Percentiles rank a stretch among this genome's conserved stretches.
Conservation (phyloP, 2,113 vertebrate species). For the Nothocercus nigrocapillus region DNA sequence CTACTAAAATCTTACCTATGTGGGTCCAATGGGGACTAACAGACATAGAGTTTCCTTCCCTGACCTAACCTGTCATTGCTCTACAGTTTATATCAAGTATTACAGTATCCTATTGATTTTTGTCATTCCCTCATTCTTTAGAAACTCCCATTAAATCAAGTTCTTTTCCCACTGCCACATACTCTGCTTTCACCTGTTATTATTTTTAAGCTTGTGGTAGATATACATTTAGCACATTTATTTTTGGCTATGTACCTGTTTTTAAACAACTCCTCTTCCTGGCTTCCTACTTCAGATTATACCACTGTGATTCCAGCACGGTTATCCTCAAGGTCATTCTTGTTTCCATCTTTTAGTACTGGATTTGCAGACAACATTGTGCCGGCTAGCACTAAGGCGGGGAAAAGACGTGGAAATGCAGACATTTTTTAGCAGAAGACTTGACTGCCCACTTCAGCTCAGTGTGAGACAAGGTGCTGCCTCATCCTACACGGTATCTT, state of each 20-base stretch:
- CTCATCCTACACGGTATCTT: background rate
- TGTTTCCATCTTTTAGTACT: background rate
- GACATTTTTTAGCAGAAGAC: background rate
- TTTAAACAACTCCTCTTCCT: background rate
- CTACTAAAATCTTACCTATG: background rate
- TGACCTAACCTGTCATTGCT: background rate
- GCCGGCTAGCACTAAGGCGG: background rate
- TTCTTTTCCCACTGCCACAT: background rate
- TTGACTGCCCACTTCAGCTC: background rate
- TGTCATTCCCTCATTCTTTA: slow-evolving; percentile 10
- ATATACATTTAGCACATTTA: background rate
- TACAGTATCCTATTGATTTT: slow-evolving; percentile 25
- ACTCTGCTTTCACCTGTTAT: background rate
- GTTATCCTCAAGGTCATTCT: background rate
- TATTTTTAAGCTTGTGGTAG: slow-evolving; percentile 1
- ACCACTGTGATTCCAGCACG: background rate
- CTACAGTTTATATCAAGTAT: background rate
- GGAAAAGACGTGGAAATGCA: background rate
- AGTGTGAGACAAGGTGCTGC: background rate
- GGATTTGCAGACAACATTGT: background rate
- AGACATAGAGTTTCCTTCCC: background rate
- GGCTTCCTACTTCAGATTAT: background rate
- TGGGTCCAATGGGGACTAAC: background rate
- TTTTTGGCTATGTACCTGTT: background rate
- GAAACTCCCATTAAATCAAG: background rate